These are phyloP conservation scores for Drosophila rubida DNA, from an alignment of 2,888 invertebrate species.

Conservation along the genomic window DNA sequence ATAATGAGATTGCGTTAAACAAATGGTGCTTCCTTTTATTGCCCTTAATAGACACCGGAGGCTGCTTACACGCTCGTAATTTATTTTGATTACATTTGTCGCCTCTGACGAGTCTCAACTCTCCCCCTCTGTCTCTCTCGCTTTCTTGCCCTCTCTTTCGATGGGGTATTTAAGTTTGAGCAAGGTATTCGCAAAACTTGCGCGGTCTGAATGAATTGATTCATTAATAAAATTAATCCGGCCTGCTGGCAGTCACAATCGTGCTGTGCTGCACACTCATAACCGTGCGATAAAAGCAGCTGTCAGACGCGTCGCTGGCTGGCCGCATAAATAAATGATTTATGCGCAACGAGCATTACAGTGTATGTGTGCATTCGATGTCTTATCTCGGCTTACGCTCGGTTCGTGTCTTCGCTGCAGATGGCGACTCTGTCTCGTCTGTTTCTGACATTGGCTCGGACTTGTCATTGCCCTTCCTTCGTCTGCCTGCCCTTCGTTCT, in stretches of 20 bases:
- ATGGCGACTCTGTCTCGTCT: conserved; percentile 40
- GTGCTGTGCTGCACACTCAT: background rate
- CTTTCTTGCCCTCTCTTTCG: background rate
- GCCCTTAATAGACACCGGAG: conserved; percentile 80
- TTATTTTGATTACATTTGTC: conserved; percentile 81
- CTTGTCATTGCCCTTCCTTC: conserved; percentile 9
- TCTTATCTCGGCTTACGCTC: conserved; percentile 48
- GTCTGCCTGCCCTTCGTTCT: conserved; percentile 22
- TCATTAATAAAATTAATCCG: conserved; percentile 26
- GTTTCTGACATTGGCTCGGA: conserved; percentile 53
- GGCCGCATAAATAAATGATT: conserved; percentile 21
- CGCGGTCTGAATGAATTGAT: conserved; percentile 9
- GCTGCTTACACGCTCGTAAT: conserved; percentile 81
- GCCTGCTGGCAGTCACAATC: background rate
- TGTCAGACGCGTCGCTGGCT: background rate
- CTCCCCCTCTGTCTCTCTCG: conserved; percentile 1
- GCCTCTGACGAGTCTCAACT: conserved; percentile 43
- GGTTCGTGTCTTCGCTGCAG: conserved; percentile 39
- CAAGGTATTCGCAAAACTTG: conserved; percentile 6
- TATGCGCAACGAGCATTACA: background rate
- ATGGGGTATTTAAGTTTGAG: conserved; percentile 18
- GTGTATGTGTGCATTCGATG: conserved; percentile 30
- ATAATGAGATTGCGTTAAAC: conserved; percentile 81
- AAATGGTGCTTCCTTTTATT: conserved; percentile 79
- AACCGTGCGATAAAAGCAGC: background rate